phyloP scores from a whole-genome alignment of 2,113 vertebrate genomes.

The Xiphophorus couchianus region DNA sequence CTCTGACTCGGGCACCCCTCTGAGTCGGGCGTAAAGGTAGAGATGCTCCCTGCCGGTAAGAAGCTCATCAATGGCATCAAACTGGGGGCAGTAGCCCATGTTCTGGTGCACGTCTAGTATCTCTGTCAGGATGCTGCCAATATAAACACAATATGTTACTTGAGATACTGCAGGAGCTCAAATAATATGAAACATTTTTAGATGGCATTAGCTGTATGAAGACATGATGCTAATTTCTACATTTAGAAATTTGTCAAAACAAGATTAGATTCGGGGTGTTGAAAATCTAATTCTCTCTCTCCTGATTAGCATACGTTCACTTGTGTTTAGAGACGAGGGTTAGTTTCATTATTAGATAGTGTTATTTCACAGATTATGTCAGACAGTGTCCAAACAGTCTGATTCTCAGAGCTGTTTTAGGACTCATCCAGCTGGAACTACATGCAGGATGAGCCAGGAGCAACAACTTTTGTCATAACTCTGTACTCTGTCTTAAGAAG shows the following conservation, averaged over 20 bases:
- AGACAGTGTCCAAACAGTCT: constrained; percentile 15
- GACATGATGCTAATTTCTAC: no score
- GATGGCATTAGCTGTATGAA: no score
- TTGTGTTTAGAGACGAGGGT: not conserved
- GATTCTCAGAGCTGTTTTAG: constrained; percentile 22
- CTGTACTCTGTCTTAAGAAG: not conserved
- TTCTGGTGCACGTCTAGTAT: constrained; percentile 92
- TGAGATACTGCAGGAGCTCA: not conserved
- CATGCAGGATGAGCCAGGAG: constrained; percentile 15
- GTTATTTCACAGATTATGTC: constrained; percentile 13
- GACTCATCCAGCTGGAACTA: constrained; percentile 18
- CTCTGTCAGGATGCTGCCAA: constrained; percentile 85
- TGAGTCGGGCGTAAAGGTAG: constrained; percentile 90
- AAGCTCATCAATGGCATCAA: constrained; percentile 94
- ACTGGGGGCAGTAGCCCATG: constrained; percentile 99
- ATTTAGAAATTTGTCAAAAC: not conserved
- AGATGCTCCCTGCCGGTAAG: constrained; percentile 95
- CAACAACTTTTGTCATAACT: not conserved
- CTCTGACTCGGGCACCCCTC: constrained; percentile 90
- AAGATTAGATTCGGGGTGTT: constrained; percentile 4
- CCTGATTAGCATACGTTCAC: no score
- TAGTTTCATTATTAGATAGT: constrained; percentile 19
- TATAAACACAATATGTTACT: constrained; percentile 20
- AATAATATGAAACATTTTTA: not conserved
- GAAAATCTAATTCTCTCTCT: not conserved